Evolutionary conservation across 2,113 vertebrate species (phyloP).

Genomic region (Myxocyprinus asiaticus): DNA sequence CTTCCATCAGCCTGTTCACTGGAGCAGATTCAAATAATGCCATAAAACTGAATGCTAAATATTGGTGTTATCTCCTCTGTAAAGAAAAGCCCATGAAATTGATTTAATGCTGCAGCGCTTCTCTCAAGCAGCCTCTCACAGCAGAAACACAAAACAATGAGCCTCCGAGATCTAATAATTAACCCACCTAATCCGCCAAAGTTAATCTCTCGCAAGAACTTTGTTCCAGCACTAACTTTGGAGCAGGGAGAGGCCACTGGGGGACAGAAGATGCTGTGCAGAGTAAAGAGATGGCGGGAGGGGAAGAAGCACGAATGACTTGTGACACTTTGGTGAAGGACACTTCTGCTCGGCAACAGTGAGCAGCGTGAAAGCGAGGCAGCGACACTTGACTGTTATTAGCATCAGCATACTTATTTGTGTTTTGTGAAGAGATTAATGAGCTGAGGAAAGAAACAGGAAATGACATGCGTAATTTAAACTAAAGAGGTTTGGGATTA

Average conservation of each 20-base stretch:
- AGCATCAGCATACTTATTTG: constrained; percentile 59
- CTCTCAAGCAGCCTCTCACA: constrained; percentile 77
- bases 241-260: constrained; percentile 67
- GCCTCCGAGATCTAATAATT: constrained; percentile 85
- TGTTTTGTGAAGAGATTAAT: constrained; percentile 62
- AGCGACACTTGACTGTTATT: constrained; percentile 64
- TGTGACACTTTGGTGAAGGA: constrained; percentile 33
- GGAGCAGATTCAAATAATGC: constrained; percentile 30
- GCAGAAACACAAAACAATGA: constrained; percentile 78
- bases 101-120: constrained; percentile 85
- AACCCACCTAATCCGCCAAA: constrained; percentile 80
- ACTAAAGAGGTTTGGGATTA: constrained; percentile 51
- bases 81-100: constrained; percentile 87
- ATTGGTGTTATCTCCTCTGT: constrained; percentile 79
- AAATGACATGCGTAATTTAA: constrained; percentile 58
- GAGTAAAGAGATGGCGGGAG: neutral
- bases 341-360: constrained; percentile 59
- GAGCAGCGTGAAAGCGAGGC: constrained; percentile 46
- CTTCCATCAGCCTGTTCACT: constrained; percentile 26
- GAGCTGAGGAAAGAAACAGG: constrained; percentile 51
- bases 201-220: constrained; percentile 79
- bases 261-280: constrained; percentile 48
- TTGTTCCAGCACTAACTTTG: constrained; percentile 74
- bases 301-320: constrained; percentile 43
- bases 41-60: constrained; percentile 81